A percentile compares a stretch with the other conserved stretches of the same genome.
These are phyloP conservation scores for Varanus salvator DNA, from an alignment of 2,113 vertebrate genomes.

Conservation along the genomic window DNA sequence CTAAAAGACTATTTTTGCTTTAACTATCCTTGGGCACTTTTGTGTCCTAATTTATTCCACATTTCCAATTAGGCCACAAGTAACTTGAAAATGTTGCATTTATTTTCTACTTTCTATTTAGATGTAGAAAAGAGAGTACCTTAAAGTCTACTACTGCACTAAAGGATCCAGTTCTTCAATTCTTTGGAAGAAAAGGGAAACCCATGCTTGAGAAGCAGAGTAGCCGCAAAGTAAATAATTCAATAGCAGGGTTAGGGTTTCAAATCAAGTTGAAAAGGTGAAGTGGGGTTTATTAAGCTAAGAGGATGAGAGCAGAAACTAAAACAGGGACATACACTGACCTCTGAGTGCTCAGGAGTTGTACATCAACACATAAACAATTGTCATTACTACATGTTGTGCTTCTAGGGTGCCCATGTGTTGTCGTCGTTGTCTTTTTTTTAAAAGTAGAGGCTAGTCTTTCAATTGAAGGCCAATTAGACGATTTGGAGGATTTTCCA, in stretches of 20 bases:
- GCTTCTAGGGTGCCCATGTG: not conserved
- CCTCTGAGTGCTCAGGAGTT: not conserved
- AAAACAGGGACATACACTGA: not conserved
- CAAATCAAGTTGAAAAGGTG: not conserved
- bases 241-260: not conserved
- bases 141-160: not conserved
- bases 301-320: not conserved
- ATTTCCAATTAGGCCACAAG: conserved; percentile 53
- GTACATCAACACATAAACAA: not conserved
- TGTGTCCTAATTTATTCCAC: conserved; percentile 62
- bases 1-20: conserved; percentile 64
- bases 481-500: not conserved
- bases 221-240: not conserved
- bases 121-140: not conserved
- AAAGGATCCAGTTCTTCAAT: rapidly evolving
- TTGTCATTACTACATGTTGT: not conserved
- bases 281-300: not conserved
- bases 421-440: no score
- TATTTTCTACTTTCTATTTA: not conserved
- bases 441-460: not conserved
- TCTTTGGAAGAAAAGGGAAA: not conserved
- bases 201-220: not conserved
- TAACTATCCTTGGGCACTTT: conserved; percentile 55
- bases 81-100: conserved; percentile 15
- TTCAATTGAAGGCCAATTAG: not conserved